Conservation (phyloP, 2,113 vertebrate genomes). For the Tenrec ecaudatus region DNA sequence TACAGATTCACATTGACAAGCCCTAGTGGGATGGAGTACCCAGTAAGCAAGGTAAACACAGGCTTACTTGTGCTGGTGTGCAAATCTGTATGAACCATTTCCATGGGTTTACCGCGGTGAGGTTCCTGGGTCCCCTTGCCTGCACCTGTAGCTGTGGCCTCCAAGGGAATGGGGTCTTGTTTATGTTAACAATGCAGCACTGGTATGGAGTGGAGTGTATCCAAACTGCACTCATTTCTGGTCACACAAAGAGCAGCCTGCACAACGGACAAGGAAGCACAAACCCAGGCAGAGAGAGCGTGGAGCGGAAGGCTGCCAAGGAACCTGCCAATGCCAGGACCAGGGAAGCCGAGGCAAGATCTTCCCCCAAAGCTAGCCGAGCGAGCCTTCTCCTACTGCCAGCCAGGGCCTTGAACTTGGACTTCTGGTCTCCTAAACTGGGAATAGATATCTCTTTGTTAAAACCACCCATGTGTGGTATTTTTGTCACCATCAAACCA, state of each 20-base stretch:
- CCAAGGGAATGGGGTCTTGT: neutral
- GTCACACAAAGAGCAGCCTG: neutral
- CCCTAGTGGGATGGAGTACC: too few species aligned
- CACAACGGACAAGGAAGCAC: neutral
- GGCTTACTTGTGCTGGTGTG: too few species aligned
- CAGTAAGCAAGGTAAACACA: too few species aligned
- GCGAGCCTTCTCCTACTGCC: neutral
- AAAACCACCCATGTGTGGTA: neutral
- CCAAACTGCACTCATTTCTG: neutral
- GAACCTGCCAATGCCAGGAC: neutral
- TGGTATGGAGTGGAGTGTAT: neutral
- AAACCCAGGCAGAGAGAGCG: neutral
- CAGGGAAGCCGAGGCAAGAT: neutral
- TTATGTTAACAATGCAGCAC: neutral
- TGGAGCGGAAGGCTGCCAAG: neutral
- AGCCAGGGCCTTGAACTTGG: neutral
- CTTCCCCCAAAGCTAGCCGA: neutral
- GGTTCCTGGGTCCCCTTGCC: too few species aligned
- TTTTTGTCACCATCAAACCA: neutral
- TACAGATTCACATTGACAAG: too few species aligned
- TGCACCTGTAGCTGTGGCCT: neutral
- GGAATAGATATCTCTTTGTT: neutral
- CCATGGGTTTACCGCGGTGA: too few species aligned
- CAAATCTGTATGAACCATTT: too few species aligned
- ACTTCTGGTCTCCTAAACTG: neutral